Conservation (phyloP, 2,113 vertebrate species). For the Cairina moschata region DNA sequence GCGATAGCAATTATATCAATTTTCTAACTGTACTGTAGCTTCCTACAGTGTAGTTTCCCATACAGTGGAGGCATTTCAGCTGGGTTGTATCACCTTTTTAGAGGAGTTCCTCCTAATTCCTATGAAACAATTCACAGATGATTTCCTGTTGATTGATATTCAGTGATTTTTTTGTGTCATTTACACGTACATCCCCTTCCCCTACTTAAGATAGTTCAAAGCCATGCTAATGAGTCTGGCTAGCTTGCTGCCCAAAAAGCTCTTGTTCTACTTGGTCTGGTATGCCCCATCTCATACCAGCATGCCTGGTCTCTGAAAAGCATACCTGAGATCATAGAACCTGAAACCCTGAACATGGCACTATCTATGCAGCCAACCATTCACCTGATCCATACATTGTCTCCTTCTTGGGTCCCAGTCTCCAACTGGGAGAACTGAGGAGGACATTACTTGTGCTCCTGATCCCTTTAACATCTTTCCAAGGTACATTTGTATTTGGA, state of each 20-base stretch:
- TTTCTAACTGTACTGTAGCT: not conserved
- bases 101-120: not conserved
- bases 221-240: not conserved
- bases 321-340: no score
- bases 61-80: not conserved
- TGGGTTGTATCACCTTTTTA: not conserved
- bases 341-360: no score
- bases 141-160: not conserved
- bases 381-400: no score
- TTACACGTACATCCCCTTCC: not conserved
- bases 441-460: not conserved
- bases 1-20: not conserved
- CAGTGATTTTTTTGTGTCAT: not conserved
- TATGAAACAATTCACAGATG: not conserved
- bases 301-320: not conserved
- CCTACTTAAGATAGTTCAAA: not conserved
- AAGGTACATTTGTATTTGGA: not conserved
- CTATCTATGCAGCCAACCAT: no score
- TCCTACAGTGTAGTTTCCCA: not conserved
- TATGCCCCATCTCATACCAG: not conserved
- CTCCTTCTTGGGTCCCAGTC: no score
- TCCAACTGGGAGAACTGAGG: no score
- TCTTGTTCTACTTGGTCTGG: not conserved
- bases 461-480: not conserved
- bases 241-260: not conserved